Evolutionary conservation across 2,797 vertebrate genomes (phyloP).

Genomic region (Carcharodon carcharias): DNA sequence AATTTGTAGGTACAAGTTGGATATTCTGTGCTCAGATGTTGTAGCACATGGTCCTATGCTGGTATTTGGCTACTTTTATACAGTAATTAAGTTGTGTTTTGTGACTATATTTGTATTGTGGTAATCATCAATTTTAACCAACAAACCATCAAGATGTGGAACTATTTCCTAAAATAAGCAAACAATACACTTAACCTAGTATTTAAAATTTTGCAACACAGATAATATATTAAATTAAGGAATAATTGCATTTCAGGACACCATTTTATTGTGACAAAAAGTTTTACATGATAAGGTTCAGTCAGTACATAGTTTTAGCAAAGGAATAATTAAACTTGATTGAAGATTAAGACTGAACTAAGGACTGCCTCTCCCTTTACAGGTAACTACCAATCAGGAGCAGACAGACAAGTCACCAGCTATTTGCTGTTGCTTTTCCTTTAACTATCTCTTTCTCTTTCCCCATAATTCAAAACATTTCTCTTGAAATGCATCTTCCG

Average conservation of each 20-base stretch:
- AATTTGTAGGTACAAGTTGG: background rate
- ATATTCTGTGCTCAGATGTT: background rate
- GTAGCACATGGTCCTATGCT: background rate
- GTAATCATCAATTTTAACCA: background rate
- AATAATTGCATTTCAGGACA: conserved; percentile 1
- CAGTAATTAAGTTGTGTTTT: background rate
- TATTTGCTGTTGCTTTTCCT: background rate
- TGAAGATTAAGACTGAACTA: conserved; percentile 8
- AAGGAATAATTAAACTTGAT: background rate
- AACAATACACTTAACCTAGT: background rate
- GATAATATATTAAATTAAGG: background rate
- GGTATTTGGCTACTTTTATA: background rate
- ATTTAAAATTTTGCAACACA: background rate
- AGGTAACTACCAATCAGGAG: background rate
- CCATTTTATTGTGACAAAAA: background rate
- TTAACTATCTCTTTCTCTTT: background rate
- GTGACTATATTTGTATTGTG: background rate
- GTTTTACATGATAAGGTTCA: conserved; percentile 23
- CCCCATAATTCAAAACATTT: background rate
- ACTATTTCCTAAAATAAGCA: background rate
- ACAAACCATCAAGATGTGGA: background rate
- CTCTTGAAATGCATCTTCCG: background rate
- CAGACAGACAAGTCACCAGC: background rate
- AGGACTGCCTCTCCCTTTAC: conserved; percentile 10
- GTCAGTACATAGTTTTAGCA: background rate